A percentile compares a stretch with the other conserved stretches of the same genome.
phyloP scores from a whole-genome alignment of 1,140 invertebrate genomes.

The Pachypeltis micranthus region DNA sequence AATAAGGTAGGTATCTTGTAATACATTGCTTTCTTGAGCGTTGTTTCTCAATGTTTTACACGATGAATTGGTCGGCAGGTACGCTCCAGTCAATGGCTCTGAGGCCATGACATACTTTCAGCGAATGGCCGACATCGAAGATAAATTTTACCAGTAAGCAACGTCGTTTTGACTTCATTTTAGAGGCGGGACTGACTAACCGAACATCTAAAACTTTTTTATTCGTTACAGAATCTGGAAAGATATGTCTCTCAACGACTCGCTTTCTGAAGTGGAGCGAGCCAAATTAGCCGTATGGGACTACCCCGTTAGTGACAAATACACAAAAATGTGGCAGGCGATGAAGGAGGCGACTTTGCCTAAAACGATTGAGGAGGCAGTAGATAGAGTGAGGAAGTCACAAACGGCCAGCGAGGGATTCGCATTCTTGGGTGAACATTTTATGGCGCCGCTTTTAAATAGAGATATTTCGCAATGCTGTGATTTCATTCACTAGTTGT shows the following conservation, averaged over 20 bases:
- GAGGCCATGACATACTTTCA: slow-evolving; percentile 86
- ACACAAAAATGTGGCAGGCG: slow-evolving; percentile 95
- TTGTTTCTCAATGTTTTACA: not conserved
- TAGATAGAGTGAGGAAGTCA: slow-evolving; percentile 61
- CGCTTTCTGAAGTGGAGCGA: slow-evolving; percentile 71
- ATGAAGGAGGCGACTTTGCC: slow-evolving; percentile 86
- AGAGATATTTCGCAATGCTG: no score
- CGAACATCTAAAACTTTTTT: not conserved
- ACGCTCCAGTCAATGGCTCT: slow-evolving; percentile 75
- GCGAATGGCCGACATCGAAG: slow-evolving; percentile 91
- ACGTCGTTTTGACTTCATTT: not conserved
- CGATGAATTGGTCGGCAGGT: no score
- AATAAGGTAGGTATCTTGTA: slow-evolving; percentile 56
- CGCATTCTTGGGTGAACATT: slow-evolving; percentile 75
- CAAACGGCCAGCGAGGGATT: slow-evolving; percentile 72
- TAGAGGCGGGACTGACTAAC: not conserved
- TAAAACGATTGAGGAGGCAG: slow-evolving; percentile 56
- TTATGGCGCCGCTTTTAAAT: not conserved
- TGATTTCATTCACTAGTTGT: no score
- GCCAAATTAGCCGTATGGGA: slow-evolving; percentile 96
- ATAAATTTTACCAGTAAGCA: slow-evolving; percentile 83
- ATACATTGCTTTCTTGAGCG: no score
- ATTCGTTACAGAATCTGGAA: slow-evolving; percentile 77
- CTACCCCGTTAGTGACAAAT: slow-evolving; percentile 95
- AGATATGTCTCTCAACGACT: slow-evolving; percentile 91